These are phyloP conservation scores for Tragelaphus imberbis DNA, from an alignment of 2,113 vertebrate species.

Conservation along the genomic window DNA sequence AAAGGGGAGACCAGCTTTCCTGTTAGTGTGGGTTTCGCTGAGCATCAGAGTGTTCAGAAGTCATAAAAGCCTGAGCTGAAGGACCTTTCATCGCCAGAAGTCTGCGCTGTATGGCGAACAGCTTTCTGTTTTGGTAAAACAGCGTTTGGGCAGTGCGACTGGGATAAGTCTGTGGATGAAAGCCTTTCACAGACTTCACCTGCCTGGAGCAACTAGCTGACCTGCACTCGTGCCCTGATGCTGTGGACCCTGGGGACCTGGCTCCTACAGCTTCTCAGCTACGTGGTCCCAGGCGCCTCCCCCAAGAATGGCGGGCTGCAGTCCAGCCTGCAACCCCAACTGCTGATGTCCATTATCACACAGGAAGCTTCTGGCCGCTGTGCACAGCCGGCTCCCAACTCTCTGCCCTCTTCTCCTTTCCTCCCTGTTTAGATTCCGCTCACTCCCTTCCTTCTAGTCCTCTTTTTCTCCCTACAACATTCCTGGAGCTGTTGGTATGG, in stretches of 20 bases:
- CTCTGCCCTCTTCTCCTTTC: background rate
- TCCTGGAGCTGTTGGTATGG: background rate
- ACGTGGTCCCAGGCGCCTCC: background rate
- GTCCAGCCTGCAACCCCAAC: too few relatives aligned
- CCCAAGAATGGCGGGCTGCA: fast-evolving
- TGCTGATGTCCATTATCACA: fast-evolving
- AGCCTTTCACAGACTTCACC: background rate
- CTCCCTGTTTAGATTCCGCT: background rate
- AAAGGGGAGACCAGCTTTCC: constrained; percentile 18
- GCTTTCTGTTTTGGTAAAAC: background rate
- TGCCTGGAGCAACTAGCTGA: background rate
- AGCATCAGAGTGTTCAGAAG: background rate
- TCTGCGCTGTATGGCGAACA: background rate
- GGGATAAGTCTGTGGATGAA: background rate
- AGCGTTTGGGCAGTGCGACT: background rate
- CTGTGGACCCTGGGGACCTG: background rate
- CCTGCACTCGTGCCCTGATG: too few relatives aligned
- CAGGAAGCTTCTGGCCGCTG: background rate
- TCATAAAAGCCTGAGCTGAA: background rate
- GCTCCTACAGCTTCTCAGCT: background rate
- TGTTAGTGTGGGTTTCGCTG: fast-evolving
- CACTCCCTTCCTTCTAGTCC: background rate
- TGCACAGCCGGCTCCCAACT: background rate
- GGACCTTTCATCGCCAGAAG: background rate
- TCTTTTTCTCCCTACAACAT: background rate